Evolutionary conservation across 2,113 vertebrate species (phyloP).

Genomic region (Gila orcuttii): DNA sequence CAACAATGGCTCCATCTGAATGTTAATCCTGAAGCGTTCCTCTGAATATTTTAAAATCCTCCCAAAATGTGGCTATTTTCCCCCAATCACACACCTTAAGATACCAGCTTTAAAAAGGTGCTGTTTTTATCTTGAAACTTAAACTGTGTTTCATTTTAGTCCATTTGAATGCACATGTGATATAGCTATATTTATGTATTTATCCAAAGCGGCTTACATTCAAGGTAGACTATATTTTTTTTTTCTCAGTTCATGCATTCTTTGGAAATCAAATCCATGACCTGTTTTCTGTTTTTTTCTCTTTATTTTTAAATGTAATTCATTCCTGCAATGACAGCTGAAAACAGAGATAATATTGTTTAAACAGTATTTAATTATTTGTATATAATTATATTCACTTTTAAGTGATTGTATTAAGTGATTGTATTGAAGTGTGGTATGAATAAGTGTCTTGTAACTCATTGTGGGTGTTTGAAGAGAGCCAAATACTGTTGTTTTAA

Average conservation of each 20-base stretch:
- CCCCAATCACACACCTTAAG: not conserved
- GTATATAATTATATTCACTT: not conserved
- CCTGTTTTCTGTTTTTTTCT: no score
- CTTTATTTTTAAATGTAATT: no score
- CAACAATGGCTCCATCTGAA: not conserved
- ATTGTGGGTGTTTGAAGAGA: not conserved
- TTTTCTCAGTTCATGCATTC: no score
- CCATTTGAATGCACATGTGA: not conserved
- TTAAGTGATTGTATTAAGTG: not conserved
- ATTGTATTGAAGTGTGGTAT: not conserved
- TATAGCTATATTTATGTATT: not conserved
- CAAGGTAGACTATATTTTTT: not conserved
- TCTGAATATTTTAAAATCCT: not conserved
- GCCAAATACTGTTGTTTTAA: not conserved
- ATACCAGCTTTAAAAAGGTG: not conserved
- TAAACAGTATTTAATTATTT: not conserved
- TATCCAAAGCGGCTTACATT: not conserved
- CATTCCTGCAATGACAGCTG: not conserved
- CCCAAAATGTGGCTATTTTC: not conserved
- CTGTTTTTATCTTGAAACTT: not conserved
- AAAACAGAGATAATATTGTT: not conserved
- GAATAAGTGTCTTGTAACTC: not conserved
- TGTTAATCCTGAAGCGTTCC: constrained; percentile 10
- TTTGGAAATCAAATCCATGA: no score
- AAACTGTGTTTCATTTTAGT: not conserved